phyloP scores from a whole-genome alignment of 2,113 vertebrate species.

The Psephotus haematonotus region DNA sequence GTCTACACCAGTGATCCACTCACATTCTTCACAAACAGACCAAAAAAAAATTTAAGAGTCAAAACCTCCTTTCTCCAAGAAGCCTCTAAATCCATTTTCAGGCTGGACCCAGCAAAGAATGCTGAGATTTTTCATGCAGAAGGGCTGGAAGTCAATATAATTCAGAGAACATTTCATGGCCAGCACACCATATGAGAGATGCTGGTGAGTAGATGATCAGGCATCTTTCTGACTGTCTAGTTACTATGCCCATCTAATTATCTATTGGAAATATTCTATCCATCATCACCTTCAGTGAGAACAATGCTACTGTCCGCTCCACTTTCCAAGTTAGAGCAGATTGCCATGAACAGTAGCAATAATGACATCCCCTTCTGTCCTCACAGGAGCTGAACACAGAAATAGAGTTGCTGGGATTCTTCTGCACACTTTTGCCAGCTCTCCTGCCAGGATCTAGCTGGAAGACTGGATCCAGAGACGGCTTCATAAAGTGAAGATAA shows the following conservation, averaged over 20 bases:
- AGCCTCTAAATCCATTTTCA: not conserved
- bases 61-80: not conserved
- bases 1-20: not conserved
- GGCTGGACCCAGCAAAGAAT: not conserved
- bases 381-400: slow-evolving; percentile 10
- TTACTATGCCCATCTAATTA: slow-evolving; percentile 34
- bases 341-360: slow-evolving; percentile 43
- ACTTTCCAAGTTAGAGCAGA: not conserved
- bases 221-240: slow-evolving; percentile 21
- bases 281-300: slow-evolving; percentile 5
- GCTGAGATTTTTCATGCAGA: not conserved
- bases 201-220: not conserved
- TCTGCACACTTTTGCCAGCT: not conserved
- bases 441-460: slow-evolving; percentile 7
- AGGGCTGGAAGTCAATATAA: not conserved
- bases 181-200: not conserved
- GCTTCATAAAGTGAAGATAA: not conserved
- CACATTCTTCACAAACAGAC: fast-evolving
- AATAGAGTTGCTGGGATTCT: not conserved
- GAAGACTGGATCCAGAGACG: not conserved
- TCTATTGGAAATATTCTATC: slow-evolving; percentile 13
- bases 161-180: not conserved
- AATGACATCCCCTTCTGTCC: slow-evolving; percentile 53
- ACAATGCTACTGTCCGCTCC: not conserved
- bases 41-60: not conserved